Evolutionary conservation across 2,113 vertebrate species (phyloP).

Genomic region (Holacanthus passer): DNA sequence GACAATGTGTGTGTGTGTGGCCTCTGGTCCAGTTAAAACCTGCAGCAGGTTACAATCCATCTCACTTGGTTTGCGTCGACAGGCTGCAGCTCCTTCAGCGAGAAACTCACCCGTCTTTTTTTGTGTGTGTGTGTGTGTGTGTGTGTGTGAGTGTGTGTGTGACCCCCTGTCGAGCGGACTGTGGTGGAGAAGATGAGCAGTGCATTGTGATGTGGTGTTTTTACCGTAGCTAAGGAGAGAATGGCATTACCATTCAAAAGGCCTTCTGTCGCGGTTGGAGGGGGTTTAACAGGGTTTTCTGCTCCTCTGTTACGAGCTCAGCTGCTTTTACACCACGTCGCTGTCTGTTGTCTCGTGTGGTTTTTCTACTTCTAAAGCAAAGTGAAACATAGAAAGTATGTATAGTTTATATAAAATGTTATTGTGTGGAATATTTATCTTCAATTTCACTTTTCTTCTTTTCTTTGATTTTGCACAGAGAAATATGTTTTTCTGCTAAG

Average conservation of each 20-base stretch:
- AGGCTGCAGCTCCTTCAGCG: constrained; percentile 21
- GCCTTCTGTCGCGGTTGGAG: constrained; percentile 43
- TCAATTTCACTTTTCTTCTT: too few relatives aligned
- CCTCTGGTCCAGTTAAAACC: constrained; percentile 49
- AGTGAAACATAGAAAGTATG: background rate
- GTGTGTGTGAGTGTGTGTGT: constrained; percentile 31
- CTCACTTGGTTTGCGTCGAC: constrained; percentile 60
- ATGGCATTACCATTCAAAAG: constrained; percentile 83
- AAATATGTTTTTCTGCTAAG: too few relatives aligned
- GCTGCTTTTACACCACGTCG: constrained; percentile 37
- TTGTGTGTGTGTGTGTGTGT: constrained; percentile 30
- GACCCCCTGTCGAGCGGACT: constrained; percentile 65
- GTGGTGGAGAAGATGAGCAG: constrained; percentile 67
- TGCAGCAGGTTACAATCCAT: constrained; percentile 64
- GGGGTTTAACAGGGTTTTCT: constrained; percentile 40
- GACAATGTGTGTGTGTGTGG: constrained; percentile 50
- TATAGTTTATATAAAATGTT: too few relatives aligned
- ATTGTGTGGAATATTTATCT: too few relatives aligned
- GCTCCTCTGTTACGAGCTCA: constrained; percentile 29
- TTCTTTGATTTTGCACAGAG: too few relatives aligned
- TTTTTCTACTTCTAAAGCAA: too few relatives aligned
- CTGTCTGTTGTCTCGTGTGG: background rate
- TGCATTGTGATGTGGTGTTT: constrained; percentile 80
- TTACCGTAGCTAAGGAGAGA: constrained; percentile 69
- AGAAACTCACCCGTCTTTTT: constrained; percentile 39